Conservation (phyloP, 2,113 vertebrate genomes). For the Herpetotheres cachinnans region DNA sequence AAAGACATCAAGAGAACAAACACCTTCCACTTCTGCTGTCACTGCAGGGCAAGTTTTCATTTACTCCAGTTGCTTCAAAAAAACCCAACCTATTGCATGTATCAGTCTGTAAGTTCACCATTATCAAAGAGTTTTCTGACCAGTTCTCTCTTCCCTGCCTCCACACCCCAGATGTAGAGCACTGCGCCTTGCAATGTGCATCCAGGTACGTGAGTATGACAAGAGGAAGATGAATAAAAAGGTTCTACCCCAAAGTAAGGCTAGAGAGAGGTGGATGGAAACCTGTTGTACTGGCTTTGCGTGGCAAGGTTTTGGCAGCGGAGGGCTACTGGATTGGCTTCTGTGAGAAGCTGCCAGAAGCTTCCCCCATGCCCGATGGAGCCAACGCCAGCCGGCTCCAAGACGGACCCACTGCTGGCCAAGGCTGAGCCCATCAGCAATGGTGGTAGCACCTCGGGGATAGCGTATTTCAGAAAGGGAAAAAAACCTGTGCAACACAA, state of each 20-base stretch:
- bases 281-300: too few relatives aligned
- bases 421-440: too few relatives aligned
- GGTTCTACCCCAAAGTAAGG: background rate
- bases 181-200: background rate
- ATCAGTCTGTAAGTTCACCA: background rate
- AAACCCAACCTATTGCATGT: accelerated
- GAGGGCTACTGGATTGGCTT: too few relatives aligned
- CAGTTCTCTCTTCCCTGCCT: background rate
- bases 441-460: too few relatives aligned
- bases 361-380: too few relatives aligned
- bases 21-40: background rate
- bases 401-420: too few relatives aligned
- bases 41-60: background rate
- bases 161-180: background rate
- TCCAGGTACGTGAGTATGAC: background rate
- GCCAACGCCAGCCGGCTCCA: too few relatives aligned
- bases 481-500: too few relatives aligned
- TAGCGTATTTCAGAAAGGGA: too few relatives aligned
- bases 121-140: background rate
- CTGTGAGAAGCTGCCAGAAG: too few relatives aligned
- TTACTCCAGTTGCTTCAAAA: background rate
- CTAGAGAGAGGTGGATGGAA: background rate
- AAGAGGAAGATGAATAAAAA: background rate
- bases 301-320: too few relatives aligned
- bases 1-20: accelerated